Evolutionary conservation across 1,140 invertebrate genomes (phyloP), one percentile per base, ranked within the genome.

Genomic region (Drosophila leontia): DNA sequence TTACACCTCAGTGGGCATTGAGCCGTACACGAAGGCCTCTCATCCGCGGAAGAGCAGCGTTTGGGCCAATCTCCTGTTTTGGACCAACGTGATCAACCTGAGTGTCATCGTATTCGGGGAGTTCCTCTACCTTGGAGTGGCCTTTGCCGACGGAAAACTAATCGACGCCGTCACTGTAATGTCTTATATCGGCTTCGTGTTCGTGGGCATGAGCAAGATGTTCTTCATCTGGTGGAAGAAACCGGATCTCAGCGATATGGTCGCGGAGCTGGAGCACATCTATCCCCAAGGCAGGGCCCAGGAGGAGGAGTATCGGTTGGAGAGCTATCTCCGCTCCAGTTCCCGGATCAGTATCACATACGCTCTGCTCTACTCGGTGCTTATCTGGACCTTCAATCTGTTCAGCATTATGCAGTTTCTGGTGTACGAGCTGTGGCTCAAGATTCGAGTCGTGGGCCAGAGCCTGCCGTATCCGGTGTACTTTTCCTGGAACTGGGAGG

Each of bases 351-450:
- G 84, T n/a, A 13, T 80, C 0, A 75, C 44, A n/a, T 92, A 91
- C 34, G 39, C 81, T 1, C 12, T 77, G 15, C 80, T 92, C 13
- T 92, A 91, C 17, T 81, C 80, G 0, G 60, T 92, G 37, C 74
- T 91, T 0, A 91, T 92, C 5, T 92, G 84, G 84, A 92, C 91
- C 2, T 92, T 83, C 42, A 92, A 92, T 67, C 57, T 92, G 3
- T 91, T 86, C 34, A 63, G 74, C 7, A 78, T 75, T 26, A 74
- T 80, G 64, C 75, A 92, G 19, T 92, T 72, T 39, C 13, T 81
- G 3, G 47, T 92, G 12, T 86, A 88, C 19, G 91, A 92, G 12
- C 7, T 60, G 45, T 78, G 67, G 79, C 65, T 92, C 1, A 26
- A 78, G 0, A 35, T 55, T 8, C 79, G 78, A 0, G 53, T 60